phyloP scores from a whole-genome alignment of 2,113 vertebrate species.

The Clarias batrachus region DNA sequence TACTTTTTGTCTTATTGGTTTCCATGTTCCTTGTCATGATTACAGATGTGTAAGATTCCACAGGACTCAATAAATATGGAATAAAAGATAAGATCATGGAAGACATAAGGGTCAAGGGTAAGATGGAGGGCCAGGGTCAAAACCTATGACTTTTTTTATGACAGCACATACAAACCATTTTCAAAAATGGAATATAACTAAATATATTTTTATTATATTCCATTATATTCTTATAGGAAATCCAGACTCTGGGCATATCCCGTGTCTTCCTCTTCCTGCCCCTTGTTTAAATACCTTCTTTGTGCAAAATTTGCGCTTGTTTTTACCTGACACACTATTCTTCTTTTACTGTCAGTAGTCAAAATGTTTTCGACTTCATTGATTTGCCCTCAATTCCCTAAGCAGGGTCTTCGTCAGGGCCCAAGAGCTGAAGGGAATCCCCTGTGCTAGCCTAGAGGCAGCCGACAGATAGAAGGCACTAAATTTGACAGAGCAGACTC shows the following conservation, averaged over 20 bases:
- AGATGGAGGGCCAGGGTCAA: not conserved
- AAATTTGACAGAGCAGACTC: constrained; percentile 19
- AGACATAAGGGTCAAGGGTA: too few relatives aligned
- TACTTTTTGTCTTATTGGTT: not conserved
- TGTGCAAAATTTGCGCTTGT: not conserved
- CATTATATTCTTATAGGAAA: not conserved
- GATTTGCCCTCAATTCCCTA: constrained; percentile 20
- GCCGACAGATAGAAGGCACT: constrained; percentile 43
- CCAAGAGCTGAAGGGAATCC: constrained; percentile 37
- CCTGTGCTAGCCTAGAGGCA: constrained; percentile 21
- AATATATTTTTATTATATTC: not conserved
- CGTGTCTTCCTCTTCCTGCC: not conserved
- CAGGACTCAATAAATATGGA: not conserved
- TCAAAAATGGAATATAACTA: not conserved
- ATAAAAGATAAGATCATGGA: not conserved
- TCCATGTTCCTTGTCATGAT: not conserved
- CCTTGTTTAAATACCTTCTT: not conserved
- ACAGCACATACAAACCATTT: not conserved
- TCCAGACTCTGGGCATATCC: not conserved
- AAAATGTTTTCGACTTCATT: constrained; percentile 20
- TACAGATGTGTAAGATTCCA: not conserved
- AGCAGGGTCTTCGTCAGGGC: constrained; percentile 4
- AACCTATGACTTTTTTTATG: not conserved
- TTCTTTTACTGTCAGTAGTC: constrained; percentile 25
- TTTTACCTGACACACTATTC: not conserved